Percentiles rank a stretch among this genome's conserved stretches.
These are phyloP conservation scores for Baryphthengus martii DNA, from an alignment of 2,113 vertebrate species.

Conservation along the genomic window DNA sequence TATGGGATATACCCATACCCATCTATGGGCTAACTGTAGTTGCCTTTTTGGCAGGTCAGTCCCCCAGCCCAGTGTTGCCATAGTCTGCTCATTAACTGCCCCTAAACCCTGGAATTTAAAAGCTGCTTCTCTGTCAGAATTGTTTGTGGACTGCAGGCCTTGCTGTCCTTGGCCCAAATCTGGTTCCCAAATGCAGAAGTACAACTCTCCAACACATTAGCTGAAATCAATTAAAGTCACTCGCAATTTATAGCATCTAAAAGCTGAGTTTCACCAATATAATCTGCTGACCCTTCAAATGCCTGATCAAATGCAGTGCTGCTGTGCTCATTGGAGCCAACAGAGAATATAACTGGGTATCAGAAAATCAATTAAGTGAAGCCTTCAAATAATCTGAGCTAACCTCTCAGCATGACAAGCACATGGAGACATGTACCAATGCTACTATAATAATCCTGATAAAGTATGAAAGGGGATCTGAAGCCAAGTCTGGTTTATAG, in stretches of 20 bases:
- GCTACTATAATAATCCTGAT: neutral
- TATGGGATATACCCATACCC: no score
- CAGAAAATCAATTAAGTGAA: conserved; percentile 14
- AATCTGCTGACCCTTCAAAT: neutral
- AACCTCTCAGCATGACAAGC: neutral
- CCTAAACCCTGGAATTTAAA: neutral
- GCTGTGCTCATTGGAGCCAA: neutral
- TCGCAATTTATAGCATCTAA: neutral
- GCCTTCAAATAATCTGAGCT: neutral
- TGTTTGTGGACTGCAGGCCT: neutral
- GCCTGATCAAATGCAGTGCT: neutral
- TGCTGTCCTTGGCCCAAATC: conserved; percentile 34
- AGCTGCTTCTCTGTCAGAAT: neutral
- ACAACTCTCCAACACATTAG: conserved; percentile 4
- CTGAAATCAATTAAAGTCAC: conserved; percentile 36
- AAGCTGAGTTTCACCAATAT: conserved; percentile 27
- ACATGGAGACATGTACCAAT: neutral
- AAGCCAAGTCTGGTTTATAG: neutral
- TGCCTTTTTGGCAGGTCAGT: neutral
- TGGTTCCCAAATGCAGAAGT: neutral
- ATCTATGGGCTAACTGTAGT: accelerated
- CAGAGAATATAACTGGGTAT: neutral
- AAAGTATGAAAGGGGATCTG: neutral
- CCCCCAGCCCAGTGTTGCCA: neutral
- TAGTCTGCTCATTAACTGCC: neutral